These are phyloP conservation scores for Indicator maculatus DNA, from an alignment of 2,113 vertebrate genomes.

Conservation along the genomic window DNA sequence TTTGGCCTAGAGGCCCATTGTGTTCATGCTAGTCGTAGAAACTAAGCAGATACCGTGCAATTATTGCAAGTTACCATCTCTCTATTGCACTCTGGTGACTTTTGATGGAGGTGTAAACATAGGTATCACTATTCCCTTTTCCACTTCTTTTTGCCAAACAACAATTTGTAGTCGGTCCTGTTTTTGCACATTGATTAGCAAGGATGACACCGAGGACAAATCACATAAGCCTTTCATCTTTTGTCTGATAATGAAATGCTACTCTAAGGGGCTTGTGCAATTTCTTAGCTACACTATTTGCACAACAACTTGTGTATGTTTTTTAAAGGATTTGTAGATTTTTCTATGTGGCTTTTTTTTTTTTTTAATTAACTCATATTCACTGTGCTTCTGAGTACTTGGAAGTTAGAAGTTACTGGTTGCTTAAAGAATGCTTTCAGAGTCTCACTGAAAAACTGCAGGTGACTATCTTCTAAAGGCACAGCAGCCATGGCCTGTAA, in stretches of 20 bases:
- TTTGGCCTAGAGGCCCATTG: neutral
- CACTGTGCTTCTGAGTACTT: neutral
- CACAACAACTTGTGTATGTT: neutral
- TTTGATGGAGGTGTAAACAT: neutral
- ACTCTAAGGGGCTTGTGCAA: neutral
- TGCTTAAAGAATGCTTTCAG: neutral
- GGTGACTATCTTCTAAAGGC: neutral
- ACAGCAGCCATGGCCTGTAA: accelerated
- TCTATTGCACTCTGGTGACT: neutral
- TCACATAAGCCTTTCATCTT: neutral
- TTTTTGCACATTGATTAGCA: neutral
- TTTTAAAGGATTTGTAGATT: neutral
- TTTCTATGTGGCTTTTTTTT: neutral
- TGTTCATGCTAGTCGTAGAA: neutral
- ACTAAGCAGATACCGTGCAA: neutral
- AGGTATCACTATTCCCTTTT: neutral
- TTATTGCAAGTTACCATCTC: neutral
- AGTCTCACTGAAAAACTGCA: neutral
- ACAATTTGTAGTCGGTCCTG: neutral
- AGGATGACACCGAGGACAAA: neutral
- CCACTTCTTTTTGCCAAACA: neutral
- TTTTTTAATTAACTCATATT: neutral
- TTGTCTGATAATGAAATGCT: neutral
- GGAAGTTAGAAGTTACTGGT: neutral
- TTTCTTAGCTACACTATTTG: neutral